Percentiles rank a stretch among this genome's conserved stretches.
These are phyloP conservation scores for Pseudomyrmex gracilis DNA, from an alignment of 1,140 invertebrate genomes.

Conservation along the genomic window DNA sequence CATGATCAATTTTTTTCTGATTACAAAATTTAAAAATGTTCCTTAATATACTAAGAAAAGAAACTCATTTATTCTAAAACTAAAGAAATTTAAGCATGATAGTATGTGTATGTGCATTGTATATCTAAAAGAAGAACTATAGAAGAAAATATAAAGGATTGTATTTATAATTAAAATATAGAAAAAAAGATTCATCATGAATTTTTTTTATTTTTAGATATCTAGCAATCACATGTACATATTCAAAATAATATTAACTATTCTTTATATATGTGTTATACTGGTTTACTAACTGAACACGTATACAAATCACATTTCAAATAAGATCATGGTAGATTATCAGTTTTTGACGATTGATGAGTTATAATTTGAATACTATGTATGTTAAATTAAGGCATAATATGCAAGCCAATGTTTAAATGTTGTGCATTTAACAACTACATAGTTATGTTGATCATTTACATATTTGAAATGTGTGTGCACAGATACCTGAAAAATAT, in stretches of 20 bases:
- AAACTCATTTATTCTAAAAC: conserved; percentile 65
- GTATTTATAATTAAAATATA: not conserved
- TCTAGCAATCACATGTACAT: conserved; percentile 51
- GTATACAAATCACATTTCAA: conserved; percentile 35
- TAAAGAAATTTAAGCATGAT: conserved; percentile 62
- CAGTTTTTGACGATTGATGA: not conserved
- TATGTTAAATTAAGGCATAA: conserved; percentile 34
- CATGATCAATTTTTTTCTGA: not conserved
- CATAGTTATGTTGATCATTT: conserved; percentile 30
- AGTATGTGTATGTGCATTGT: conserved; percentile 71
- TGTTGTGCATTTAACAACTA: conserved; percentile 6
- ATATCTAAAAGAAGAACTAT: conserved; percentile 35
- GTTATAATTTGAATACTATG: conserved; percentile 44
- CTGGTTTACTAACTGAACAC: conserved; percentile 20
- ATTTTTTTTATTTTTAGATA: conserved; percentile 48
- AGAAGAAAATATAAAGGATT: not conserved
- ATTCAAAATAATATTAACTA: conserved; percentile 41
- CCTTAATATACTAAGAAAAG: not conserved
- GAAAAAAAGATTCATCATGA: not conserved
- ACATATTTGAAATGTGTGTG: conserved; percentile 52
- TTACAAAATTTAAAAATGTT: not conserved
- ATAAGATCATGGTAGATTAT: conserved; percentile 33
- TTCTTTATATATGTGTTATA: conserved; percentile 23
- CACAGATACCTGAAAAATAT: conserved; percentile 95
- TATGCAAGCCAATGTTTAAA: conserved; percentile 49